Base-by-base conservation (phyloP, 2,113 vertebrate genomes). In the Dendropsophus ebraccatus region DNA sequence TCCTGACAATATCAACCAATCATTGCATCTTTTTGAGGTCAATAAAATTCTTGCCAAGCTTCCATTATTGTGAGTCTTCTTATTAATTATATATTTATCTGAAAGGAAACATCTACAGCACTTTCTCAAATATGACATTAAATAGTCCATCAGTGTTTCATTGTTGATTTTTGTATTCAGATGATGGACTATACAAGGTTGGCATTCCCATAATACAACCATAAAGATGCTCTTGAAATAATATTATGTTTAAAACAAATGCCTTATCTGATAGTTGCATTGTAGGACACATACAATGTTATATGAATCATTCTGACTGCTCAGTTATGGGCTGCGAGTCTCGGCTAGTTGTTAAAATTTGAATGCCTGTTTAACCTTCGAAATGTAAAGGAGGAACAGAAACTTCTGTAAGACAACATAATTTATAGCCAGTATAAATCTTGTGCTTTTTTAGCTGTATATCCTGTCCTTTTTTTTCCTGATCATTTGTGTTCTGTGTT, bases 151-250 rank as follows among this genome's bases (percentile, higher is more conserved):
- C 76, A 72, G 45, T 30, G 30, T 72, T 56, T 41, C n/a, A 56
- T 80, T 79, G 45, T 73, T 80, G 76, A 77, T 54, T 14, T 70
- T 86, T 25, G 23, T 49, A 73, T 56, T 80, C 76, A n/a, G 52
- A 80, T 73, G 65, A 81, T 81, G 35, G 52, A 81, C 47, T 80
- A 45, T 60, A 37, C 50, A 81, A 73, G 76, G 76, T 69, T 81
- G 76, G 28, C 19, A 73, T 81, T 73, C 65, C n/a, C 67, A 47
- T 70, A 80, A 81, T 73, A 50, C 35, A 47, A 45, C 65, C 47
- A 86, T 86, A 69, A 86, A 79, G 60, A 85, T 79, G 62, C 62
- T 86, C 41, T 86, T 79, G 78, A 78, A 86, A 86, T 86, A 80
- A 60, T 86, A 72, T 86, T 86, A 72, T 45, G 76, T 72, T 80